Evolutionary conservation across 1,140 invertebrate species (phyloP), one percentile per base, ranked within the genome.

Genomic region (Portunus trituberculatus): DNA sequence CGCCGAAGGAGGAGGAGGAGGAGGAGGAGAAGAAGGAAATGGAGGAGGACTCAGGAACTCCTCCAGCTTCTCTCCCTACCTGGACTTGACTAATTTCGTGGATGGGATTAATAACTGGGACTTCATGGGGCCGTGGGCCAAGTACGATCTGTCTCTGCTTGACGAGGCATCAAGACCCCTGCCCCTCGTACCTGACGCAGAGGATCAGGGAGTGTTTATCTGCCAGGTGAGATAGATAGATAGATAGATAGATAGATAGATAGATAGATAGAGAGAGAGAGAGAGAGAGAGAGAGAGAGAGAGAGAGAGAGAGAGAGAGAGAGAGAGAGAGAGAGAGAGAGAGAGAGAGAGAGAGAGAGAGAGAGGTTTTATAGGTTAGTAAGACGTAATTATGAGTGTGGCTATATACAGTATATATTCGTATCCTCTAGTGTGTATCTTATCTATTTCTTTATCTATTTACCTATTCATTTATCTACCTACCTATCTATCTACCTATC

Each of bases 121-220:
- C 83, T 93, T 93, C 92, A 84, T 52, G 45, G 92, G 92, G 16
- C 8, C 29, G 92, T 93, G 92, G 92, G n/a, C 92, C n/a, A 93
- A 93, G 45, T 93, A 87, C 83, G 92, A 93, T 83, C 92, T 93
- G 10, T 20, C 20, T 0, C 16, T 0, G 45, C 45, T 93, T 39
- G 25, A 45, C 4, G 76, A 93, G 32, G 46, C 7, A 10, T n/a
- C n/a, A 1, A n/a, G 28, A 31, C 90, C 52, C 29, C 4, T 91
- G 32, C 31, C 31, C 31, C 46, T 67, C 6, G 90, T 91, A 12
- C 28, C 84, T 76, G 92, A 93, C 0, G 16, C 14, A 2, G 4
- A 86, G 3, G 92, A 93, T 8, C 92, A 93, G 28, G 83, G 45
- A 0, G 92, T 93, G 8, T 93, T 93, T 10, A 93, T 93, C 4